Conservation (phyloP, 1,140 invertebrate species). For the Cryptotermes secundus region DNA sequence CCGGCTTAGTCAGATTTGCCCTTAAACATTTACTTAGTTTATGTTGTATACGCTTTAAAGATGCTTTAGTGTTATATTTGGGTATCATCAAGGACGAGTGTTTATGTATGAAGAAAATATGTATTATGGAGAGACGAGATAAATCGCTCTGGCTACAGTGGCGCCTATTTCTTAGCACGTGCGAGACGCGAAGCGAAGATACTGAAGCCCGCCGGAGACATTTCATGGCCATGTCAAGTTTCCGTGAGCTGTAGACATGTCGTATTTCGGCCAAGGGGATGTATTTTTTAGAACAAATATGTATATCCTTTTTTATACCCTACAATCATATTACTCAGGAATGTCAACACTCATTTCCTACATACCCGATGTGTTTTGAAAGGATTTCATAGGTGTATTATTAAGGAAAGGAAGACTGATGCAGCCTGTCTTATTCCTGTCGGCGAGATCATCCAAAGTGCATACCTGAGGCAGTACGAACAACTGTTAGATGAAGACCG, state of each 20-base stretch:
- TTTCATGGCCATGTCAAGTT: background rate
- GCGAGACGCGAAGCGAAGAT: background rate
- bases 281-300: background rate
- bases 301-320: background rate
- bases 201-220: background rate
- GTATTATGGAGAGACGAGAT: background rate
- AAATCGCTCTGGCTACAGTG: background rate
- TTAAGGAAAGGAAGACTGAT: too few species aligned
- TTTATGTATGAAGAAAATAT: background rate
- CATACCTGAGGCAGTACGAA: background rate
- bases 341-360: background rate
- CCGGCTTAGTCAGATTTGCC: background rate
- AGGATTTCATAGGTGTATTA: background rate
- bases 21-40: background rate
- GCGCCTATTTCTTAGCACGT: background rate
- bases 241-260: background rate
- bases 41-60: background rate
- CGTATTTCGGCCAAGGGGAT: background rate
- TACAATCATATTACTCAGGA: background rate
- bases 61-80: background rate
- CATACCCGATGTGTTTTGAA: background rate
- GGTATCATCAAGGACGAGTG: background rate
- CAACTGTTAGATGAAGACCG: background rate
- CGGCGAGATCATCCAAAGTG: background rate
- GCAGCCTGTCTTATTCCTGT: background rate